Base-by-base conservation (phyloP, 1,140 invertebrate genomes). In the Coelopa frigida region DNA sequence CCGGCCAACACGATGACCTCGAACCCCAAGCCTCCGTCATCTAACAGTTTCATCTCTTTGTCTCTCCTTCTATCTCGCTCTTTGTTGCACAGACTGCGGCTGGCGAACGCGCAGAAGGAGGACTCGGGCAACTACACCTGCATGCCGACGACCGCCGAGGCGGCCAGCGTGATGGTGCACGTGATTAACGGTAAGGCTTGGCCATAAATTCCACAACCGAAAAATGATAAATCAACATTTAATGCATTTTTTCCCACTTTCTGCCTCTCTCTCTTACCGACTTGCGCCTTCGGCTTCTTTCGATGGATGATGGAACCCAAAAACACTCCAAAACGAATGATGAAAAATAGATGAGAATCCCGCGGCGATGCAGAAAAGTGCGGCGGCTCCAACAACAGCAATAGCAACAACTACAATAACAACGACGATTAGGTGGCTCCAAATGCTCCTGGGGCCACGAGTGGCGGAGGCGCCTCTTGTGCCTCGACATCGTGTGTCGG, bases 71-170 rank as follows among this genome's bases (percentile, higher is more conserved):
- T 48, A 42, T 53, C 36, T 41, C 49, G 21, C 15, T 15, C 14
- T 8, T 10, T 6, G n/a, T n/a, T n/a, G n/a, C 15, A 10, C 61
- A 79, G 80, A 70, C 75, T 91, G 59, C 81, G 78, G 49, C 89
- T 91, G 56, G 77, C 78, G 49, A 82, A 80, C 60, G 82, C 84
- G 21, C 76, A 79, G 52, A 75, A 78, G 14, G 75, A 75, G 26
- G 87, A 91, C 72, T 86, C 84, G 23, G 87, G 87, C 31, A 90
- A 89, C 72, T 92, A 90, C 70, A 88, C 84, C 62, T 91, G 87
- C 64, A 80, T 84, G 53, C 85, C 86, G 14, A 88, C 85, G 17
- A 82, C 84, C 58, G 85, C 85, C 35, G 81, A 84, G 55, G 78
- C 81, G 17, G 84, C 87, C 51, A 85, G 81, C 58, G 85, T 90